These are phyloP conservation scores for Sebastes reedi DNA, from an alignment of 2,797 vertebrate genomes.

Conservation along the genomic window DNA sequence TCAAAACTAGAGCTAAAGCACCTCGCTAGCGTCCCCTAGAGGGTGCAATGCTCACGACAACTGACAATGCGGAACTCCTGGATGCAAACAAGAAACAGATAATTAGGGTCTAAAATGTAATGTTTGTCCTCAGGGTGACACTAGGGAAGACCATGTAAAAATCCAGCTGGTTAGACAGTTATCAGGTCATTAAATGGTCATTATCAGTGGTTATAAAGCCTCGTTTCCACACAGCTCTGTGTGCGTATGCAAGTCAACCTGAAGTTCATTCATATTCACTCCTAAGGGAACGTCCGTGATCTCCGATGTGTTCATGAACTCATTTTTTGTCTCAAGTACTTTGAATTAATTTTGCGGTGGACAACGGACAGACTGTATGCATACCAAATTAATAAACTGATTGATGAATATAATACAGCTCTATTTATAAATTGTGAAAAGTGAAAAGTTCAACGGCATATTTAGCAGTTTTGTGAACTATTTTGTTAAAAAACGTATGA, in stretches of 20 bases:
- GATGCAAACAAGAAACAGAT: not conserved
- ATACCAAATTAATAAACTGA: too few species aligned
- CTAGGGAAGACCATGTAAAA: not conserved
- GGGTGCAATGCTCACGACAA: not conserved
- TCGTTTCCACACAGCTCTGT: too few species aligned
- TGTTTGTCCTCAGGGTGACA: not conserved
- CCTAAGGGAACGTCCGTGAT: fast-evolving
- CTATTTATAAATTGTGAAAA: too few species aligned
- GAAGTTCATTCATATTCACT: too few species aligned
- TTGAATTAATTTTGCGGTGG: fast-evolving
- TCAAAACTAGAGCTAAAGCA: not conserved
- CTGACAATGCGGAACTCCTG: not conserved
- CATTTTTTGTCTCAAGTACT: too few species aligned
- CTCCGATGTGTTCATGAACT: too few species aligned
- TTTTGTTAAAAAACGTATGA: fast-evolving
- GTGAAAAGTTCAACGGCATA: too few species aligned
- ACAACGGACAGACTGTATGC: fast-evolving
- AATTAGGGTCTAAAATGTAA: not conserved
- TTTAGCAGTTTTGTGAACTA: too few species aligned
- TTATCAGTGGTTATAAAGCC: fast-evolving
- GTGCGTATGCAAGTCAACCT: too few species aligned
- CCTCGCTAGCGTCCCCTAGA: not conserved
- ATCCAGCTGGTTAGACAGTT: not conserved
- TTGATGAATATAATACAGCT: too few species aligned
- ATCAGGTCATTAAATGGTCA: not conserved